Percentiles rank a stretch among this genome's conserved stretches.
These are phyloP conservation scores for Euthynnus affinis DNA, from an alignment of 2,797 vertebrate genomes.

Conservation along the genomic window DNA sequence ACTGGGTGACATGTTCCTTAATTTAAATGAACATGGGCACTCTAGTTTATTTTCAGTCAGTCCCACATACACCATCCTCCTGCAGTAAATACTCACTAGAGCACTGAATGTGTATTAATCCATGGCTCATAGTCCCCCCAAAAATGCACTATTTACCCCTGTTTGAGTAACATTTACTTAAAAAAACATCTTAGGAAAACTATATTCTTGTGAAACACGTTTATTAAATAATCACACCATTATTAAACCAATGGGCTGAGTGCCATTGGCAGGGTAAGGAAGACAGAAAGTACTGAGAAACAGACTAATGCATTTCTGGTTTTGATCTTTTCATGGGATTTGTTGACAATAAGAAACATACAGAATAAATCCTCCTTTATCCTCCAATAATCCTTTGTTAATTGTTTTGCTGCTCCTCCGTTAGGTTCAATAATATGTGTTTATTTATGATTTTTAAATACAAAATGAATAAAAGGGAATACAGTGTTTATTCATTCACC, in stretches of 20 bases:
- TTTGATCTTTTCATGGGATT: constrained; percentile 4
- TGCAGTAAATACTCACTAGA: constrained; percentile 16
- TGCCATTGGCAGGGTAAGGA: not conserved
- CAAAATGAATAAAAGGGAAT: not conserved
- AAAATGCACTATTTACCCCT: constrained; percentile 9
- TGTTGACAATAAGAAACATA: not conserved
- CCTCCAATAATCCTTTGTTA: too few relatives aligned
- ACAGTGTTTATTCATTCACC: not conserved
- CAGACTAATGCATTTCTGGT: not conserved
- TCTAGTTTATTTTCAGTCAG: constrained; percentile 20
- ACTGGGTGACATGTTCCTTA: constrained; percentile 1
- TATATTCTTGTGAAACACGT: constrained; percentile 20
- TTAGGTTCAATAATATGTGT: not conserved
- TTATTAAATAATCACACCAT: constrained; percentile 23
- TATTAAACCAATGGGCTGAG: not conserved
- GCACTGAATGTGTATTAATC: constrained; percentile 13
- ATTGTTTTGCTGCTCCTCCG: not conserved
- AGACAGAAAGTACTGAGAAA: not conserved
- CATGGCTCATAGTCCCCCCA: constrained; percentile 2
- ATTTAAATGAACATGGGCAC: constrained; percentile 14
- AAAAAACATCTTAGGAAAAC: not conserved
- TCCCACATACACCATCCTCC: not conserved
- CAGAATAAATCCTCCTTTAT: too few relatives aligned
- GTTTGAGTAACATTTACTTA: constrained; percentile 3
- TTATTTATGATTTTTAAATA: not conserved